These are phyloP conservation scores for Drosophila nasuta DNA, from an alignment of 1,140 invertebrate genomes.

Conservation along the genomic window DNA sequence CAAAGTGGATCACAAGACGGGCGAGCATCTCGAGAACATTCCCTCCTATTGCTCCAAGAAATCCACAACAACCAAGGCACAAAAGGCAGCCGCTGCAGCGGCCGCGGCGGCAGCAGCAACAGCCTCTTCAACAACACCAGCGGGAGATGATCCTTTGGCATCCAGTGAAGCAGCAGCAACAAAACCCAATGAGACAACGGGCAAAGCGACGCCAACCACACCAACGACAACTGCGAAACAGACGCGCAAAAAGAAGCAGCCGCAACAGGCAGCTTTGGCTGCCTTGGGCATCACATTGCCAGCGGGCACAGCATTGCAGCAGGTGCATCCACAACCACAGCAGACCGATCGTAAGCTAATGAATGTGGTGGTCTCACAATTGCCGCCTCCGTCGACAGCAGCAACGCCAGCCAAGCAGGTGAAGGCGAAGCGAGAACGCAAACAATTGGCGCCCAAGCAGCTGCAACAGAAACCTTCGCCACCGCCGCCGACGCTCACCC, in stretches of 20 bases:
- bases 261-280: slow-evolving; percentile 66
- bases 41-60: slow-evolving; percentile 83
- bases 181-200: slow-evolving; percentile 4
- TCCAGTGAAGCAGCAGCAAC: slow-evolving; percentile 30
- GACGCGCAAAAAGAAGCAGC: slow-evolving; percentile 72
- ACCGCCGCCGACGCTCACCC: not conserved
- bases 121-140: slow-evolving; percentile 19
- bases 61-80: slow-evolving; percentile 71
- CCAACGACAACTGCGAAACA: slow-evolving; percentile 54
- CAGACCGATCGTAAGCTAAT: slow-evolving; percentile 36
- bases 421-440: slow-evolving; percentile 75
- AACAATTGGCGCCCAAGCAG: slow-evolving; percentile 74
- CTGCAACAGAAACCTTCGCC: slow-evolving; percentile 68
- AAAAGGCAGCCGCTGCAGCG: slow-evolving; percentile 64
- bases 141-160: slow-evolving; percentile 8
- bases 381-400: slow-evolving; percentile 31
- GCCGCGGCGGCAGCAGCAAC: slow-evolving; percentile 54
- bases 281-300: slow-evolving; percentile 70
- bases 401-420: slow-evolving; percentile 52
- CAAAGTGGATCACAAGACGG: slow-evolving; percentile 86
- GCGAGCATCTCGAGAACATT: slow-evolving; percentile 84
- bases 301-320: slow-evolving; percentile 67
- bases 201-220: slow-evolving; percentile 20
- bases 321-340: slow-evolving; percentile 51
- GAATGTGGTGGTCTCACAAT: slow-evolving; percentile 18